These are phyloP conservation scores for Musca vetustissima DNA, from an alignment of 1,140 invertebrate genomes.

Conservation along the genomic window DNA sequence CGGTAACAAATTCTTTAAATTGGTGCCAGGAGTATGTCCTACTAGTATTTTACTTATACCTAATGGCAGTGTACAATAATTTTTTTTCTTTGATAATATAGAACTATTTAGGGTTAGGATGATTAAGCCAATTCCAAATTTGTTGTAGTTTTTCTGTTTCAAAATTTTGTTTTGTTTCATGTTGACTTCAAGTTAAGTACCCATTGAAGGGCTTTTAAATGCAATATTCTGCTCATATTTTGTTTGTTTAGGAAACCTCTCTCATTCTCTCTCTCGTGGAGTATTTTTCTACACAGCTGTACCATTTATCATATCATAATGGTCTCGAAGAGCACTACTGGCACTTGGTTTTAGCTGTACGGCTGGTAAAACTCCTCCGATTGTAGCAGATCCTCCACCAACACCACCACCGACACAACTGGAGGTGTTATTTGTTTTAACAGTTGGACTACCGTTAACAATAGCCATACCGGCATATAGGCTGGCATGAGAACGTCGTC, in stretches of 20 bases:
- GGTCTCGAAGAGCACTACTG: constrained; percentile 32
- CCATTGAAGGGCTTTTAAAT: background rate
- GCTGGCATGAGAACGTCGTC: constrained; percentile 51
- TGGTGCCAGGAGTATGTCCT: too few species aligned
- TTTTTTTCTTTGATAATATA: too few species aligned
- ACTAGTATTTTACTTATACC: too few species aligned
- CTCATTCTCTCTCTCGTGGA: too few species aligned
- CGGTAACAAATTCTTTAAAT: too few species aligned
- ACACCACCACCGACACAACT: too few species aligned
- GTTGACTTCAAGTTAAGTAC: too few species aligned
- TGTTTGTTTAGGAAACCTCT: background rate
- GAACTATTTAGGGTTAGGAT: too few species aligned
- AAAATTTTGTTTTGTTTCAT: background rate
- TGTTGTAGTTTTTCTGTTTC: background rate
- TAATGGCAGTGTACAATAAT: too few species aligned
- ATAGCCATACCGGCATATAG: constrained; percentile 36
- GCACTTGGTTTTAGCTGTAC: background rate
- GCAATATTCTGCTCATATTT: background rate
- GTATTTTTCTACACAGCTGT: constrained; percentile 42
- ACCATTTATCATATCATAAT: constrained; percentile 49
- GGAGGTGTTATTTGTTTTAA: too few species aligned
- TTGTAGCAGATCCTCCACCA: background rate
- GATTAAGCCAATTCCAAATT: too few species aligned
- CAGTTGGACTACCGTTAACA: constrained; percentile 8
- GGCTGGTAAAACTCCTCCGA: background rate